phyloP scores from a whole-genome alignment of 1,140 invertebrate species.

The Neodiprion pinetum region DNA sequence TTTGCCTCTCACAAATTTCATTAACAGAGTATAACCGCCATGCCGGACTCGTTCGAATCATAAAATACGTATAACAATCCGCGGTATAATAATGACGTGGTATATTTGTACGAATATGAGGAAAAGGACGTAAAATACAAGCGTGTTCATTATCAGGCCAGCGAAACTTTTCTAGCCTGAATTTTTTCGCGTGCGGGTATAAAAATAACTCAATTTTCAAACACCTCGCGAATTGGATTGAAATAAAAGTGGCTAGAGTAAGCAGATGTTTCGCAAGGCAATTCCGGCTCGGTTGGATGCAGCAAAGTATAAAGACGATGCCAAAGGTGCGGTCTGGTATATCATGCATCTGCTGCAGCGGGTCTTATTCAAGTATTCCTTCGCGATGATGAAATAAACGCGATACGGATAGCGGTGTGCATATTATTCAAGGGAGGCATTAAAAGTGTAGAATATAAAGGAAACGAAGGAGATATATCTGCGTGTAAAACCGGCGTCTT shows the following conservation, averaged over 20 bases:
- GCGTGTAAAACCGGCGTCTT: background rate
- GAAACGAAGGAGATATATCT: background rate
- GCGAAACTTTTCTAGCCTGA: too few species aligned
- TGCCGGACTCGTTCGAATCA: too few species aligned
- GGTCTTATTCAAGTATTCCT: background rate
- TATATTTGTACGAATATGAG: too few species aligned
- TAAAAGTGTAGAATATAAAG: background rate
- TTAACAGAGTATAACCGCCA: too few species aligned
- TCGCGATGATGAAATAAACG: background rate
- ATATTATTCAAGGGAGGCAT: background rate
- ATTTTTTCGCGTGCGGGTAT: too few species aligned
- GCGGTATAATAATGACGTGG: too few species aligned
- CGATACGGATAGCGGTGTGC: background rate
- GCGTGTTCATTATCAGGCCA: too few species aligned
- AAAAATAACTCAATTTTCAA: too few species aligned
- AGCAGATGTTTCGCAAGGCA: background rate
- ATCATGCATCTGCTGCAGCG: background rate
- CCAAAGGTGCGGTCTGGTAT: background rate
- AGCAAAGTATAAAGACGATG: background rate
- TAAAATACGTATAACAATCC: too few species aligned
- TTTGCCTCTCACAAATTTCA: too few species aligned
- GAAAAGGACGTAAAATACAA: too few species aligned
- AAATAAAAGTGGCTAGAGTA: background rate
- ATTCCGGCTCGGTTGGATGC: background rate
- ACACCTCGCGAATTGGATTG: too few species aligned